Base-by-base conservation (phyloP, 2,888 invertebrate species). In the Acheta domesticus region DNA sequence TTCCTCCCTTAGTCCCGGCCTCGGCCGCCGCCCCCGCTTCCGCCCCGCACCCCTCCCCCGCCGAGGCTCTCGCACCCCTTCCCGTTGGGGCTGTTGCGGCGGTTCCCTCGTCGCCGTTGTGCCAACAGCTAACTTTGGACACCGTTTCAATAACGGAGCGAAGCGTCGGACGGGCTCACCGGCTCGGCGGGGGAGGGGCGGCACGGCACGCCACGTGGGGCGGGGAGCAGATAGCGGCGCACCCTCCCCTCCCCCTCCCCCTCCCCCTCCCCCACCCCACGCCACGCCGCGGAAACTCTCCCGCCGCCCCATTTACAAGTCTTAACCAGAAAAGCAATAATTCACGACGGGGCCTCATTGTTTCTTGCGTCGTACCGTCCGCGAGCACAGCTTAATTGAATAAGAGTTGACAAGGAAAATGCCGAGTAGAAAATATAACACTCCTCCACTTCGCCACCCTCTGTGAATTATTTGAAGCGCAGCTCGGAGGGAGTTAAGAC, bases 271-370 rank as follows among this genome's bases (percentile, higher is more conserved):
- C 36, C 5, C 23, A 2, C 36, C 36, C 36, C 36, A 1, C 8
- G 4, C 36, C 36, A 1, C 23, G 23, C 23, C 36, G 36, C 36
- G 36, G 36, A 36, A 36, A 36, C 36, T 36, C 36, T 36, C 36
- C 36, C 36, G 36, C n/a, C 62, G 62, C 62, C 16, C 62, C 62
- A 62, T 62, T 62, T 62, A 19, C 62, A 62, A 62, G 62, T 62
- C 62, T 62, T 62, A 62, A 62, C 16, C 62, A 62, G 62, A 62
- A 62, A 14, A n/a, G 62, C 62, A 62, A 62, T 62, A 62, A 62
- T n/a, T 62, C 62, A 62, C 36, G 36, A 62, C 62, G 62, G 16
- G n/a, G 62, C 62, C 62, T 62, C 62, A 62, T 62, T 62, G 62
- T 62, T 62, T 62, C 62, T 62, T 62, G 62, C 62, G 62, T 14